A percentile compares a stretch with the other conserved stretches of the same genome.
Conservation (phyloP, 1,140 invertebrate genomes). For the Drosophila yakuba region DNA sequence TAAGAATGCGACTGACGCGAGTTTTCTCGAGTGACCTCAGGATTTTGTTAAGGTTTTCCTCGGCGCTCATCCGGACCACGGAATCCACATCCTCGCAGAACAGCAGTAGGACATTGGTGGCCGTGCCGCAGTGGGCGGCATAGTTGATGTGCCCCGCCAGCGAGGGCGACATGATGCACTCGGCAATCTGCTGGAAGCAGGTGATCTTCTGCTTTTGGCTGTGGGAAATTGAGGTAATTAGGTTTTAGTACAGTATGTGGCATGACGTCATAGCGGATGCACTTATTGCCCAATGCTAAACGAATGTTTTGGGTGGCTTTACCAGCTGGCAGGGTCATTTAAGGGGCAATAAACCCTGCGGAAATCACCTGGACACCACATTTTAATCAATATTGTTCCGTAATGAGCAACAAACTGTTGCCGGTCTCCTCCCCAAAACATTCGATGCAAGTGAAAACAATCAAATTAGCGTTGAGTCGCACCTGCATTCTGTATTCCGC, state of each 20-base stretch:
- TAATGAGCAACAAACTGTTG: conserved; percentile 70
- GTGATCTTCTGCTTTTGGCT: conserved; percentile 90
- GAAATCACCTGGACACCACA: not conserved
- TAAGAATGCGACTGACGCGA: conserved; percentile 89
- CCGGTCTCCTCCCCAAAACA: conserved; percentile 74
- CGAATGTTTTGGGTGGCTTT: not conserved
- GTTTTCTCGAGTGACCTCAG: conserved; percentile 87
- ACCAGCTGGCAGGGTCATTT: too few relatives aligned
- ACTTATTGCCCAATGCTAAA: not conserved
- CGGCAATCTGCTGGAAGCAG: conserved; percentile 89
- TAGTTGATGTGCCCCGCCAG: conserved; percentile 87
- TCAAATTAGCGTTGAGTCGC: conserved; percentile 51
- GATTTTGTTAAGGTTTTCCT: conserved; percentile 92
- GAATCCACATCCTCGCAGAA: conserved; percentile 91
- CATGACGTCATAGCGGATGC: conserved; percentile 49
- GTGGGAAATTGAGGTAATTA: conserved; percentile 40
- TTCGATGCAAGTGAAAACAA: not conserved
- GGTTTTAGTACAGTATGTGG: conserved; percentile 5
- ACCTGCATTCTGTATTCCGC: conserved; percentile 86
- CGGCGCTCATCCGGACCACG: conserved; percentile 91
- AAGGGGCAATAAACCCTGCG: too few relatives aligned
- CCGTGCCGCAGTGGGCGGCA: conserved; percentile 88
- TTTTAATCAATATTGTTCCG: conserved; percentile 4
- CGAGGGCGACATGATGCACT: conserved; percentile 88
- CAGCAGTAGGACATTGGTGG: conserved; percentile 89